Base-by-base conservation (phyloP, 2,888 invertebrate species). In the Chymomyza fuscimana region DNA sequence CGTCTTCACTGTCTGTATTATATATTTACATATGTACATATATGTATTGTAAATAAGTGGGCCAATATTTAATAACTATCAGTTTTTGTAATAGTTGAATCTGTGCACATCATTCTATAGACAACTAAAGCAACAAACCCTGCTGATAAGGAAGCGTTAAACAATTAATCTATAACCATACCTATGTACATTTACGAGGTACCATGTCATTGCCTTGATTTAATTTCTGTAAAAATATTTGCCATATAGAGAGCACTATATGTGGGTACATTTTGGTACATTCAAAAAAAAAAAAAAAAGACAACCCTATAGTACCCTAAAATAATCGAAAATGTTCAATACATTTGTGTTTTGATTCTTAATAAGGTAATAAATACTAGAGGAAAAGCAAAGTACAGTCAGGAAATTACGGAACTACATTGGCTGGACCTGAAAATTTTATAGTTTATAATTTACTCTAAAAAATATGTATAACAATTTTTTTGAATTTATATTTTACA, bases 191-290 rank as follows among this genome's bases (percentile, higher is more conserved):
- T 36, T 9, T 36, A 36, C 36, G 40, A 51, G 16, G 15, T 25
- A 63, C 19, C 32, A 10, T 56, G 71, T 72, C 62, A 65, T 76
- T 79, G 82, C 80, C 80, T 80, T 80, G 80, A 82, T 80, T 82
- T 69, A 79, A 74, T 73, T 80, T 79, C 64, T 40, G 32, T 72
- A 67, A 73, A 67, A 80, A 80, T 80, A 79, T 82, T 82, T 82
- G 65, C 67, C 46, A 12, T 15, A 25, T 60, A 5, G 32, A 5
- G 5, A 32, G 7, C 32, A 32, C 32, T 7, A 4, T 7, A 9
- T 9, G 7, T 7, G 32, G 7, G 1, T 32, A 32, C 32, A 4
- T 32, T 32, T 32, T 32, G 32, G 7, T 9, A 32, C 7, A 25
- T 32, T 32, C 7, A 0, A 9, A 32, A 7, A 32, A 32, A 0